phyloP scores from a whole-genome alignment of 2,797 vertebrate species.

The Myiotriccus ornatus region DNA sequence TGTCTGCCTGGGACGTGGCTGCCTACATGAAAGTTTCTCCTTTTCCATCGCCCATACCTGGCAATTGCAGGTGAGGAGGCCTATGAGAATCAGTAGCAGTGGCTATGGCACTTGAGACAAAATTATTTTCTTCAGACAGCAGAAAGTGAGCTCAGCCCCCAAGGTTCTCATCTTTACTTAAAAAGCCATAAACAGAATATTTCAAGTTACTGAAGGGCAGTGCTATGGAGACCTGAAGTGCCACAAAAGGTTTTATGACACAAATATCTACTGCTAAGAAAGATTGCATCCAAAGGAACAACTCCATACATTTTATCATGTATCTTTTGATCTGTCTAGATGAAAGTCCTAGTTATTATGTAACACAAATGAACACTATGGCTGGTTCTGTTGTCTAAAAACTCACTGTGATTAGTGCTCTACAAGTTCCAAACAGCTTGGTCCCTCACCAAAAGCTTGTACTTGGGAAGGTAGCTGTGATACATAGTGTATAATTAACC shows the following conservation, averaged over 20 bases:
- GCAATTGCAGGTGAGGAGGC: not conserved
- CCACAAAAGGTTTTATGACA: not conserved
- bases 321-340: conserved; percentile 13
- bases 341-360: not conserved
- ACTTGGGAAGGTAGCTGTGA: not conserved
- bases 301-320: not conserved
- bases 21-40: not conserved
- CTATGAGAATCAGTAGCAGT: not conserved
- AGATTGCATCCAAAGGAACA: not conserved
- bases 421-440: not conserved
- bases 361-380: not conserved
- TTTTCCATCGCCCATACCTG: not conserved
- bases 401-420: not conserved
- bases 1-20: not conserved
- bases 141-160: not conserved
- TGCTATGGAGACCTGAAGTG: not conserved
- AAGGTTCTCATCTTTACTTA: not conserved
- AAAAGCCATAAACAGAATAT: not conserved
- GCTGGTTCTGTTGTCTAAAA: not conserved
- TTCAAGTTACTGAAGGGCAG: not conserved
- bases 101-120: not conserved
- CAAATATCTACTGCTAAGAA: not conserved
- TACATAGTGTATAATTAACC: not conserved
- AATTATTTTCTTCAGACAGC: not conserved
- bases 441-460: not conserved